phyloP scores from a whole-genome alignment of 2,888 invertebrate genomes.

The Sinohyriopsis cumingii region DNA sequence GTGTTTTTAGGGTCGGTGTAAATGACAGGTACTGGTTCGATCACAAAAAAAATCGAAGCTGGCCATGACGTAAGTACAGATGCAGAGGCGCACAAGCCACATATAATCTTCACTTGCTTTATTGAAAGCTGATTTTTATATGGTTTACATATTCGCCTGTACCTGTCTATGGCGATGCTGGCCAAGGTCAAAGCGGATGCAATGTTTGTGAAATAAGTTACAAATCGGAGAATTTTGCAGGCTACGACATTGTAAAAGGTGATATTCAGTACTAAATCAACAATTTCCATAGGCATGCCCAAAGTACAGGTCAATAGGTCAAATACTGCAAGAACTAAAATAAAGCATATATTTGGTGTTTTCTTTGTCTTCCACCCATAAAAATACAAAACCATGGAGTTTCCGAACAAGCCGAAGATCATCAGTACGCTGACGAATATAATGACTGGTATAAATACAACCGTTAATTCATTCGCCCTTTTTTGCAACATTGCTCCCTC shows the following conservation, averaged over 20 bases:
- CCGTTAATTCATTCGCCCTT: too few relatives aligned
- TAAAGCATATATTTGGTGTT: conserved; percentile 48
- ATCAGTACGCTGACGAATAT: conserved; percentile 43
- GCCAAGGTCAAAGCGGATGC: conserved; percentile 46
- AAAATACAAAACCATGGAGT: conserved; percentile 45
- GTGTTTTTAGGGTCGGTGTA: conserved; percentile 15
- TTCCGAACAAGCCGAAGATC: conserved; percentile 50
- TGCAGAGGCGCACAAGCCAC: conserved; percentile 9
- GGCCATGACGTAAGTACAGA: conserved; percentile 43
- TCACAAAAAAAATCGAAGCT: conserved; percentile 43
- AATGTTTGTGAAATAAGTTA: conserved; percentile 43
- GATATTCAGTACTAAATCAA: conserved; percentile 44
- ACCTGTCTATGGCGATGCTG: conserved; percentile 53
- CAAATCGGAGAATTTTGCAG: conserved; percentile 47
- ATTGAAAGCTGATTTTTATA: conserved; percentile 43
- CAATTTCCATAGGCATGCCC: conserved; percentile 55
- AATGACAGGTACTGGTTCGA: conserved; percentile 35
- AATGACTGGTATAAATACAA: conserved; percentile 36
- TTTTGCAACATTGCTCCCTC: too few relatives aligned
- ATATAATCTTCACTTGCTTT: conserved; percentile 32
- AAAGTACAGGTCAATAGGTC: conserved; percentile 47
- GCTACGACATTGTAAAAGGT: conserved; percentile 44
- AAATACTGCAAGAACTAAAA: conserved; percentile 46
- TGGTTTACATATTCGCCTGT: conserved; percentile 50
- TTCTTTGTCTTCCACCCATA: conserved; percentile 45